Base-by-base conservation (phyloP, 2,888 invertebrate species). In the Fragum sueziense region DNA sequence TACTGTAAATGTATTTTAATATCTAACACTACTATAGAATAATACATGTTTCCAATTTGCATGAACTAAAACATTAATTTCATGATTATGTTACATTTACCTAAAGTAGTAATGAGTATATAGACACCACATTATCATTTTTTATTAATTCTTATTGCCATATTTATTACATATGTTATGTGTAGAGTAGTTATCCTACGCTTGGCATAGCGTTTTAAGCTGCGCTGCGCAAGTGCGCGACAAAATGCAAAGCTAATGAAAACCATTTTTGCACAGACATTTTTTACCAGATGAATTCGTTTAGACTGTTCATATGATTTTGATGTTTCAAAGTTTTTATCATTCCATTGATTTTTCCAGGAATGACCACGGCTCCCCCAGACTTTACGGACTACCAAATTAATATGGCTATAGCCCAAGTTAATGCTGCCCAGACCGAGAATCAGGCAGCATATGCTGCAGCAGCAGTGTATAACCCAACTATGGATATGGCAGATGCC, bases 361-460 rank as follows among this genome's bases (percentile, higher is more conserved):
- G 69, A 29, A 65, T 65, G 65, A 41, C 65, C 17, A 51, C 80
- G 0, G 31, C 62, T 2, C 61, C 74, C 14, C 51, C 59, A 9
- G 82, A 82, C 41, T 70, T 68, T 0, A 72, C 70, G 1, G 83
- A 83, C 0, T 68, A 78, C 47, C 67, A 73, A 54, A 70, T 78
- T 27, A 59, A 83, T 29, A 68, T 75, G 62, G 78, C 83, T 0
- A 52, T 83, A 4, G 68, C 69, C 9, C n/a, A 72, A 2, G 78
- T 83, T n/a, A 75, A 73, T 33, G 57, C 67, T 20, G 83, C 83
- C 3, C 47, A 47, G 34, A 83, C 75, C 9, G 83, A 83, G 25
- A 34, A 33, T 1, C 72, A 62, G 14, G 83, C 80, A 1, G 75
- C 68, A 0, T 27, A 65, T 11, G 77, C 83, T 6, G 83, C 80